Conservation (phyloP, 2,797 vertebrate genomes). For the Protonibea diacanthus region DNA sequence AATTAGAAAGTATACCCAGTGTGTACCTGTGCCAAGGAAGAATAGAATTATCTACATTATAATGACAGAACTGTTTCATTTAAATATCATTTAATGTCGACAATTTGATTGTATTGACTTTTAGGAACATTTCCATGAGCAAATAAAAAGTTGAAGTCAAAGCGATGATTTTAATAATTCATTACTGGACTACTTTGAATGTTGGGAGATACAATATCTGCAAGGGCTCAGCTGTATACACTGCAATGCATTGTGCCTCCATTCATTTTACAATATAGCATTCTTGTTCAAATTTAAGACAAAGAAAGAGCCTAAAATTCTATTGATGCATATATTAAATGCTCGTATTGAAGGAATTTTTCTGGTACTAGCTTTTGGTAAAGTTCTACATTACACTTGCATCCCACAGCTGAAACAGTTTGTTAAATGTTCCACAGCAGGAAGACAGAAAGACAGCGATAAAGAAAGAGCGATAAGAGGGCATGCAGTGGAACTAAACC, state of each 20-base stretch:
- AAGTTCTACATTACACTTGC: neutral
- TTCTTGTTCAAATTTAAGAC: neutral
- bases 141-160: too few relatives aligned
- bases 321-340: neutral
- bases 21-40: neutral
- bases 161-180: neutral
- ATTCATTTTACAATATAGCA: neutral
- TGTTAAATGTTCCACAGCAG: neutral
- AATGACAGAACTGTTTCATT: neutral
- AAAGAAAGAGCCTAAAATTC: neutral
- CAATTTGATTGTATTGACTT: neutral
- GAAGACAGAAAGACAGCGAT: neutral
- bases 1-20: conserved; percentile 27
- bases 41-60: neutral
- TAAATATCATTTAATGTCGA: neutral
- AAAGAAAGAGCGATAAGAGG: neutral
- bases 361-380: neutral
- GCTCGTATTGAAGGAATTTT: neutral
- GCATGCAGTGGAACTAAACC: neutral
- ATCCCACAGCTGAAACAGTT: neutral
- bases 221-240: neutral
- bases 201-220: neutral
- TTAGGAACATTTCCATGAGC: neutral
- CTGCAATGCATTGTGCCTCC: neutral
- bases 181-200: neutral